Evolutionary conservation across 2,113 vertebrate genomes (phyloP).

Genomic region (Genyomyrus donnyi): DNA sequence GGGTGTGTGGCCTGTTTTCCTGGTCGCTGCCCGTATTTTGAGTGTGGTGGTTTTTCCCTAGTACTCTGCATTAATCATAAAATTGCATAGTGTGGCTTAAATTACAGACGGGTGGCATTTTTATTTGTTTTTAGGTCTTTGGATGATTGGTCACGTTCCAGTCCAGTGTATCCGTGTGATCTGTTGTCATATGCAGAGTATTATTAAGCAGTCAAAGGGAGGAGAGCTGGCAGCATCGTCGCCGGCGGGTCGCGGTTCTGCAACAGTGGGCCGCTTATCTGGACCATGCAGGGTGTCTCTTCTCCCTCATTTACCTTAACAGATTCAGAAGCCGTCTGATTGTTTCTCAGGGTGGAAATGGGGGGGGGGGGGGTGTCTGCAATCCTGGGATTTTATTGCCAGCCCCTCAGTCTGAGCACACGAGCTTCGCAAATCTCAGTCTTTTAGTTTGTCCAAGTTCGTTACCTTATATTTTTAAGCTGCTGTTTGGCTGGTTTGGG

Average conservation of each 20-base stretch:
- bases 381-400: background rate
- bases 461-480: background rate
- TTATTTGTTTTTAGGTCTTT: conserved; percentile 7
- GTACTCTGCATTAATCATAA: background rate
- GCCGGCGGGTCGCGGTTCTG: background rate
- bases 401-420: background rate
- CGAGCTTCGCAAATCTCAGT: background rate
- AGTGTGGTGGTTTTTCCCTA: background rate
- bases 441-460: background rate
- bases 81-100: conserved; percentile 3
- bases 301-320: conserved; percentile 8
- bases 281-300: background rate
- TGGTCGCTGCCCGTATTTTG: conserved; percentile 2
- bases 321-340: background rate
- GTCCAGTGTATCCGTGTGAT: conserved; percentile 7
- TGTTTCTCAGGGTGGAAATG: background rate
- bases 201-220: background rate
- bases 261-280: background rate
- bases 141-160: conserved; percentile 26
- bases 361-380: background rate
- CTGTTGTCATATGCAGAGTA: background rate
- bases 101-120: conserved; percentile 10
- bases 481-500: background rate
- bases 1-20: background rate
- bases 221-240: background rate